Evolutionary conservation across 2,888 invertebrate genomes (phyloP).

Genomic region (Alviniconcha strummeri): DNA sequence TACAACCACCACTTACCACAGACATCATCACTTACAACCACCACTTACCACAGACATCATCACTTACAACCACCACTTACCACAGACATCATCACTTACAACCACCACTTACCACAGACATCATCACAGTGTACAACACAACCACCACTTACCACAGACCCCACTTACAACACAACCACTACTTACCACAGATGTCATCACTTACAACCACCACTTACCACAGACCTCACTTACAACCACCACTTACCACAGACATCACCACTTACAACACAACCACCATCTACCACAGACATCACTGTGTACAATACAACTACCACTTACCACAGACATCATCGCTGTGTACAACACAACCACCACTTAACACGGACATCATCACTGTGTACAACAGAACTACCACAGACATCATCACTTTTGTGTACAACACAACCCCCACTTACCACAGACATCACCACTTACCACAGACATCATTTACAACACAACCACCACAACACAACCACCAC

Average conservation of each 20-base stretch:
- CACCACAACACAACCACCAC: neutral
- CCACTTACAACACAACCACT: conserved; percentile 29
- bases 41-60: neutral
- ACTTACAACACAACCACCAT: too few relatives aligned
- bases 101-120: too few relatives aligned
- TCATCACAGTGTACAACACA: too few relatives aligned
- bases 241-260: too few relatives aligned
- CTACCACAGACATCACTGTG: neutral
- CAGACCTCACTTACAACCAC: too few relatives aligned
- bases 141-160: neutral
- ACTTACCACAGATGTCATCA: conserved; percentile 36
- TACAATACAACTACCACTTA: conserved; percentile 37
- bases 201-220: too few relatives aligned
- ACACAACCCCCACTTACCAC: conserved; percentile 37
- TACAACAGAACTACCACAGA: neutral
- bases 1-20: too few relatives aligned
- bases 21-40: too few relatives aligned
- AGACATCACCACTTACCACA: conserved; percentile 34
- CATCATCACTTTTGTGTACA: neutral
- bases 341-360: conserved; percentile 5
- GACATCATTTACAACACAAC: too few relatives aligned
- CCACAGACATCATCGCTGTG: conserved; percentile 25
- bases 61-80: conserved; percentile 37
- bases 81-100: conserved; percentile 26
- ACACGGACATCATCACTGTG: too few relatives aligned